phyloP scores from a whole-genome alignment of 2,113 vertebrate species.

The Hippocampus zosterae region DNA sequence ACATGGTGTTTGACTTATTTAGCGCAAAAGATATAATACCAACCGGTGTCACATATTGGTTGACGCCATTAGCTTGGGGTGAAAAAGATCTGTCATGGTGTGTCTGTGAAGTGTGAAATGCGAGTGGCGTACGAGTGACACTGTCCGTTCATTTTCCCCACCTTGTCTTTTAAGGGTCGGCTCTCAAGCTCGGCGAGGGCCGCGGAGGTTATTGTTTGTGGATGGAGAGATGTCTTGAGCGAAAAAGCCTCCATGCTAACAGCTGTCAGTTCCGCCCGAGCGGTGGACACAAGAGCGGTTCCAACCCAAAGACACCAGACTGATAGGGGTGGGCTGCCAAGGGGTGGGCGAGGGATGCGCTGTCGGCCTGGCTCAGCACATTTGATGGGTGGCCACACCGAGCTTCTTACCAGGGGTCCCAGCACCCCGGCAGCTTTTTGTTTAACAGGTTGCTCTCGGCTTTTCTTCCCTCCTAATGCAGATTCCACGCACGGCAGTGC shows the following conservation, averaged over 20 bases:
- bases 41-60: slow-evolving; percentile 28
- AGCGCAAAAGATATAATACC: slow-evolving; percentile 12
- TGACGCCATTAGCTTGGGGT: slow-evolving; percentile 41
- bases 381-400: slow-evolving; percentile 75
- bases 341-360: slow-evolving; percentile 26
- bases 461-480: slow-evolving; percentile 67
- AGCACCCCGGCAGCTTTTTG: slow-evolving; percentile 66
- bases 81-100: slow-evolving; percentile 49
- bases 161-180: slow-evolving; percentile 60
- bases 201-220: slow-evolving; percentile 60
- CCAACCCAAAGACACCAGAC: slow-evolving; percentile 39
- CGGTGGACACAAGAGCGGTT: slow-evolving; percentile 49
- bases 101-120: slow-evolving; percentile 64
- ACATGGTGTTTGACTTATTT: slow-evolving; percentile 59
- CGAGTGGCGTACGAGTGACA: slow-evolving; percentile 61
- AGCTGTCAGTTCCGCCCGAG: slow-evolving; percentile 66
- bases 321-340: slow-evolving; percentile 32
- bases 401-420: slow-evolving; percentile 62
- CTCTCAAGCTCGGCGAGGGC: slow-evolving; percentile 42
- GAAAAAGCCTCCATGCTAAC: slow-evolving; percentile 61
- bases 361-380: slow-evolving; percentile 41
- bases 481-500: slow-evolving; percentile 75
- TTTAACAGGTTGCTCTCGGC: slow-evolving; percentile 66
- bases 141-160: slow-evolving; percentile 64
- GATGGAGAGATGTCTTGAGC: slow-evolving; percentile 53